Percentiles rank a stretch among this genome's conserved stretches.
These are phyloP conservation scores for Syrphus vitripennis DNA, from an alignment of 2,888 invertebrate species.

Conservation along the genomic window DNA sequence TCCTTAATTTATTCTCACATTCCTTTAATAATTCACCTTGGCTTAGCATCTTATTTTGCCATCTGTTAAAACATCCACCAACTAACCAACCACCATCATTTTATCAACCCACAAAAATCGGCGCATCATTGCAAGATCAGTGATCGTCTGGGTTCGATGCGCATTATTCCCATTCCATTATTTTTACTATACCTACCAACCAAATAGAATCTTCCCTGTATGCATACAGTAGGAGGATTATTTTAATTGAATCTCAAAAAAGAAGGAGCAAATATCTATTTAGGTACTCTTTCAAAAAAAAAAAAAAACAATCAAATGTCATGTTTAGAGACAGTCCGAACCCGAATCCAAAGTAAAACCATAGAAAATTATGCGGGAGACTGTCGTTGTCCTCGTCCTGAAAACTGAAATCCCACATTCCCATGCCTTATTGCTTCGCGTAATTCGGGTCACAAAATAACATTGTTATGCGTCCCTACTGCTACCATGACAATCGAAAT, in stretches of 20 bases:
- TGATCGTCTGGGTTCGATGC: background rate
- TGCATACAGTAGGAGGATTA: constrained; percentile 63
- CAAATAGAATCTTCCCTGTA: background rate
- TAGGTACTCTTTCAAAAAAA: constrained; percentile 8
- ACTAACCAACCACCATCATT: constrained; percentile 17
- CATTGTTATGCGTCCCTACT: constrained; percentile 6
- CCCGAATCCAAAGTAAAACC: constrained; percentile 14
- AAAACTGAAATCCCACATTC: constrained; percentile 43
- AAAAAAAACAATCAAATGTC: no score
- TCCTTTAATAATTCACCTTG: constrained; percentile 1
- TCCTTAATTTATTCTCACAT: background rate
- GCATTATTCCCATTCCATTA: background rate
- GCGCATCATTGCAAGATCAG: background rate
- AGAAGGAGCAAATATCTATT: background rate
- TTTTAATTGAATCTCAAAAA: constrained; percentile 40
- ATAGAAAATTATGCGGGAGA: constrained; percentile 64
- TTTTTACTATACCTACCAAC: no score
- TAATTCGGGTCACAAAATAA: constrained; percentile 47
- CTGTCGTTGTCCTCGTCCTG: constrained; percentile 12
- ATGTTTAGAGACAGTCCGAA: background rate
- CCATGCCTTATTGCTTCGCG: constrained; percentile 41
- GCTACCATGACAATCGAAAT: constrained; percentile 27
- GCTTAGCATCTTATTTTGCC: background rate
- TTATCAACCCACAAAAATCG: constrained; percentile 12
- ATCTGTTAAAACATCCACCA: constrained; percentile 18